These are phyloP conservation scores for Pitangus sulphuratus DNA, from an alignment of 2,797 vertebrate genomes.

Conservation along the genomic window DNA sequence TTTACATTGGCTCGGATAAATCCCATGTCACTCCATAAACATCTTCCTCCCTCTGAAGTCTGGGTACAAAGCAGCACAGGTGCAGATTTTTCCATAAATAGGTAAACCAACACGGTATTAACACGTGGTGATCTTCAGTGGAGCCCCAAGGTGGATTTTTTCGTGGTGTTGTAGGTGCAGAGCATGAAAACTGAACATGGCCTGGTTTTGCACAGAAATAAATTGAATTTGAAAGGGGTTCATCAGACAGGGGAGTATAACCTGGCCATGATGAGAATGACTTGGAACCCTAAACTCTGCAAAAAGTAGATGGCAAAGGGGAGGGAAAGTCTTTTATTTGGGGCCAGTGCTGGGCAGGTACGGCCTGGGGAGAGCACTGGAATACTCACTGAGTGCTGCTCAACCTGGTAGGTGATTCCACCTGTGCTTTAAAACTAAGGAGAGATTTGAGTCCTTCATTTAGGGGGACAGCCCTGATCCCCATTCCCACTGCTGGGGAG, in stretches of 20 bases:
- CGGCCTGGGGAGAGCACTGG: neutral
- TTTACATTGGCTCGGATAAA: neutral
- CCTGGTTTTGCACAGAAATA: neutral
- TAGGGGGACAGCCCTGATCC: neutral
- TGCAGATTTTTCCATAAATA: neutral
- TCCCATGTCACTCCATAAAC: neutral
- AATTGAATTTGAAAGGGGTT: neutral
- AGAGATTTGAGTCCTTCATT: neutral
- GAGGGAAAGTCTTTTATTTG: neutral
- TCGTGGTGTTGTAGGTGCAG: neutral
- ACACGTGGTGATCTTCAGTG: neutral
- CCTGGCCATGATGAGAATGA: neutral
- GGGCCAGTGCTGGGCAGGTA: neutral
- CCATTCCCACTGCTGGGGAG: fast-evolving
- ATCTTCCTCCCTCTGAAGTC: neutral
- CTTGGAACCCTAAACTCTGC: neutral
- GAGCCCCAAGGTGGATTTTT: neutral
- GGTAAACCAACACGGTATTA: neutral
- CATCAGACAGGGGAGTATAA: neutral
- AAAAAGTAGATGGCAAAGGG: neutral
- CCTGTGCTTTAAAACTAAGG: neutral
- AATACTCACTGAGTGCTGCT: neutral
- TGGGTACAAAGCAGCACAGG: neutral
- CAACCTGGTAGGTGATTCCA: neutral
- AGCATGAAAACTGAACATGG: neutral